Conservation (phyloP, 2,113 vertebrate genomes). For the Psettodes erumei region DNA sequence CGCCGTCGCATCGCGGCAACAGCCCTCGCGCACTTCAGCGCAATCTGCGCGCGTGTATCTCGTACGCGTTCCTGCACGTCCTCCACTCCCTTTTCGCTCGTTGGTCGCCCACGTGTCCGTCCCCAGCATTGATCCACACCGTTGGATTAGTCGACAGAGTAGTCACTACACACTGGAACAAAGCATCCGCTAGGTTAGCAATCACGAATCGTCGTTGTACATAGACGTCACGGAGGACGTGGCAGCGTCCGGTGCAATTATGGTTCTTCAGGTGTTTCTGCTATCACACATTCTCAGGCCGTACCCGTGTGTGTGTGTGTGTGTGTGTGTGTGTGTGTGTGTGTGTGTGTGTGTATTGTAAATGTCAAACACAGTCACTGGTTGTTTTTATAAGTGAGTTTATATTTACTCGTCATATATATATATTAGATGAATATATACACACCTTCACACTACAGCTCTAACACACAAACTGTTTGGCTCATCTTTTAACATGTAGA, state of each 20-base stretch:
- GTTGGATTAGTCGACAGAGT: slow-evolving; percentile 78
- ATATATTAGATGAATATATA: no score
- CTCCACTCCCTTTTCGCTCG: slow-evolving; percentile 27
- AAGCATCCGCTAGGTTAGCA: slow-evolving; percentile 62
- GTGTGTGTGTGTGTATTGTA: slow-evolving; percentile 24
- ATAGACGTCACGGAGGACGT: slow-evolving; percentile 44
- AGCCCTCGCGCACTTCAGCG: slow-evolving; percentile 33
- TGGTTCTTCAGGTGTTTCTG: slow-evolving; percentile 68
- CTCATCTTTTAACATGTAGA: slow-evolving; percentile 32
- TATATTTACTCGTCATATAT: slow-evolving; percentile 26
- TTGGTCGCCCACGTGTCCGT: slow-evolving; percentile 32
- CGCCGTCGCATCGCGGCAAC: slow-evolving; percentile 14
- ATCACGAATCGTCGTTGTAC: slow-evolving; percentile 47
- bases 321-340: background rate
- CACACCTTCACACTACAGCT: slow-evolving; percentile 49
- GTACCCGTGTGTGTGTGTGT: slow-evolving; percentile 32
- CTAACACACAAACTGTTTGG: slow-evolving; percentile 29
- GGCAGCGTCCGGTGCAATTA: slow-evolving; percentile 55
- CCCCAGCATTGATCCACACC: slow-evolving; percentile 62
- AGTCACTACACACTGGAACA: slow-evolving; percentile 83
- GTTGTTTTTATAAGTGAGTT: slow-evolving; percentile 34
- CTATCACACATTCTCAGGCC: slow-evolving; percentile 67
- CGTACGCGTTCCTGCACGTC: slow-evolving; percentile 35
- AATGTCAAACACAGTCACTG: slow-evolving; percentile 39
- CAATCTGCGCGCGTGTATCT: slow-evolving; percentile 23